Conservation (phyloP, 2,113 vertebrate species). For the Pomatostomus ruficeps region DNA sequence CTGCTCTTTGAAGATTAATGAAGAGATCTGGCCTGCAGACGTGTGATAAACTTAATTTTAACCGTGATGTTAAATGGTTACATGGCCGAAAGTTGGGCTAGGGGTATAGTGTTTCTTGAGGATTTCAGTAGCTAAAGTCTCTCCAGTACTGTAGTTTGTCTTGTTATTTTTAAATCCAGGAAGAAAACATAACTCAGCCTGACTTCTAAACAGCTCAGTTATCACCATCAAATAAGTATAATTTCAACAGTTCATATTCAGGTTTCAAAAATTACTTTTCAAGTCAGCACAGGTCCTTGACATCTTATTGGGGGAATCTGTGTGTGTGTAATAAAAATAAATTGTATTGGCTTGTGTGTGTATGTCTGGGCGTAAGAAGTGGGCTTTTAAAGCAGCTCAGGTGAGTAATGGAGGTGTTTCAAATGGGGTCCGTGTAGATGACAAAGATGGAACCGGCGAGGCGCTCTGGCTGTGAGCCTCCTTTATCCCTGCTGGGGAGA, state of each 20-base stretch:
- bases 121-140: background rate
- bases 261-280: background rate
- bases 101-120: background rate
- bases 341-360: background rate
- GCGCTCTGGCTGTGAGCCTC: conserved; percentile 13
- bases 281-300: background rate
- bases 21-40: background rate
- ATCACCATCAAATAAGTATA: background rate
- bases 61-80: background rate
- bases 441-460: background rate
- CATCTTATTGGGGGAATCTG: background rate
- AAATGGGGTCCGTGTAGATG: background rate
- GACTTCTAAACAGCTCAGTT: background rate
- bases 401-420: background rate
- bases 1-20: background rate
- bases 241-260: background rate
- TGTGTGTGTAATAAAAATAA: background rate
- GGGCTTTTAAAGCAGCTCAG: background rate
- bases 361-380: background rate
- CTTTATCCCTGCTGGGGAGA: conserved; percentile 53
- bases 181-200: background rate
- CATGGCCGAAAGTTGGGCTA: background rate
- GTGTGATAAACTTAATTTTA: background rate
- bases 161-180: background rate
- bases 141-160: background rate